phyloP scores from a whole-genome alignment of 2,113 vertebrate species.

The Poeciliopsis turrubarensis region DNA sequence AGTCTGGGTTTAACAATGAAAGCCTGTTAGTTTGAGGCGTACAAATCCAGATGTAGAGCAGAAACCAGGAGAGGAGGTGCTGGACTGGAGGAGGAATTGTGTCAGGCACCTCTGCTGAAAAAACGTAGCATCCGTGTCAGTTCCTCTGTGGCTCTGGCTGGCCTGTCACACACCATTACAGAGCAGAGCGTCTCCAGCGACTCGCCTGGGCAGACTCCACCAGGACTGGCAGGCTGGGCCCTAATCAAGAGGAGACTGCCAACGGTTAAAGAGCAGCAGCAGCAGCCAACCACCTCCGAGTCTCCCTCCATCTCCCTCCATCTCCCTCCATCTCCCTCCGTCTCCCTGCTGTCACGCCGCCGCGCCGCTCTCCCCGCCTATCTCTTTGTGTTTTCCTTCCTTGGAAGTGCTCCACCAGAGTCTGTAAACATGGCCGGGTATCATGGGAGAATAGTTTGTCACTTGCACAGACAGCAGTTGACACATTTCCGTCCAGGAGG shows the following conservation, averaged over 20 bases:
- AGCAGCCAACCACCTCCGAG: conserved; percentile 60
- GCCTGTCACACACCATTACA: conserved; percentile 80
- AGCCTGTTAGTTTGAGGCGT: no score
- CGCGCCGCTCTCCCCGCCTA: conserved; percentile 32
- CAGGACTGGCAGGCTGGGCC: conserved; percentile 60
- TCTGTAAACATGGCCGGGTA: conserved; percentile 58
- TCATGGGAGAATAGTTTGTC: conserved; percentile 71
- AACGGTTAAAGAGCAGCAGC: conserved; percentile 74
- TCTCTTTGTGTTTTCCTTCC: conserved; percentile 30
- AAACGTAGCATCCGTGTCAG: conserved; percentile 75
- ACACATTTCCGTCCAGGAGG: conserved; percentile 54
- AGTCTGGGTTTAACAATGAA: not conserved
- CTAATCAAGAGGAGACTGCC: conserved; percentile 80
- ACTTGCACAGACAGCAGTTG: conserved; percentile 61
- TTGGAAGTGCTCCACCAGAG: conserved; percentile 39
- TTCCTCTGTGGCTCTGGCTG: conserved; percentile 65
- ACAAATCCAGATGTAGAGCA: not conserved
- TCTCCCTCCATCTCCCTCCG: conserved; percentile 59
- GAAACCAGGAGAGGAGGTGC: conserved; percentile 6
- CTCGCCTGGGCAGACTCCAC: conserved; percentile 63
- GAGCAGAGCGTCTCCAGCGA: conserved; percentile 72
- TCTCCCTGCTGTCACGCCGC: conserved; percentile 61
- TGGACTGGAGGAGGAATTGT: conserved; percentile 45
- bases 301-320: conserved; percentile 53
- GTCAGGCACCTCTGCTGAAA: conserved; percentile 50